These are phyloP conservation scores for Poeciliopsis paucimaculata DNA, from an alignment of 2,797 vertebrate species.

Conservation along the genomic window DNA sequence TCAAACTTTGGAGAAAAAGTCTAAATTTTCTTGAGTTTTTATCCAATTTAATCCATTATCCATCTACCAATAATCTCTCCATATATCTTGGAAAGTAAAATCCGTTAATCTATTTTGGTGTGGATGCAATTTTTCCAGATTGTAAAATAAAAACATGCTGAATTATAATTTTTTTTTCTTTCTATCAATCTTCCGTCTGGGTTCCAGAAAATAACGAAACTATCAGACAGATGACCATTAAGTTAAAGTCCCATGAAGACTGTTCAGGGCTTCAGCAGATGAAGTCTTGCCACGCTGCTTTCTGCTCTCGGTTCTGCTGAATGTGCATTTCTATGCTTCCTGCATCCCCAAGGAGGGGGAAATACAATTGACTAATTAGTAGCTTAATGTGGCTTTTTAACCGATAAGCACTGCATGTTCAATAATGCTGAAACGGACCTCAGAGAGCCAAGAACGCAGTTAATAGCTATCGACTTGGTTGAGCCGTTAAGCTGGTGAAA, in stretches of 20 bases:
- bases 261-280: constrained; percentile 1
- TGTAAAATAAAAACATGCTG: too few relatives aligned
- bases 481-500: constrained; percentile 17
- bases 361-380: constrained; percentile 59
- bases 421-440: constrained; percentile 41
- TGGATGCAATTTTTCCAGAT: too few relatives aligned
- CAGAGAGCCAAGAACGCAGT: constrained; percentile 10
- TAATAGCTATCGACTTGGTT: constrained; percentile 26
- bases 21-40: too few relatives aligned
- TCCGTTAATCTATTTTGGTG: too few relatives aligned
- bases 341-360: constrained; percentile 34
- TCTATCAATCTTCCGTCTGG: not conserved
- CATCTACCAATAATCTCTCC: too few relatives aligned
- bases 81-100: too few relatives aligned
- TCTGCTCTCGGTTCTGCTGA: constrained; percentile 33
- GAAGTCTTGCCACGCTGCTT: constrained; percentile 22
- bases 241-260: not conserved
- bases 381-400: constrained; percentile 58
- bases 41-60: too few relatives aligned
- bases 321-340: constrained; percentile 16
- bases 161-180: too few relatives aligned
- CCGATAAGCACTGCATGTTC: constrained; percentile 45
- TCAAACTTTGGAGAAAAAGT: too few relatives aligned
- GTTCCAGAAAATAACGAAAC: not conserved
- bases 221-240: not conserved